Conservation (phyloP, 2,888 invertebrate genomes). For the Eretmocerus hayati region DNA sequence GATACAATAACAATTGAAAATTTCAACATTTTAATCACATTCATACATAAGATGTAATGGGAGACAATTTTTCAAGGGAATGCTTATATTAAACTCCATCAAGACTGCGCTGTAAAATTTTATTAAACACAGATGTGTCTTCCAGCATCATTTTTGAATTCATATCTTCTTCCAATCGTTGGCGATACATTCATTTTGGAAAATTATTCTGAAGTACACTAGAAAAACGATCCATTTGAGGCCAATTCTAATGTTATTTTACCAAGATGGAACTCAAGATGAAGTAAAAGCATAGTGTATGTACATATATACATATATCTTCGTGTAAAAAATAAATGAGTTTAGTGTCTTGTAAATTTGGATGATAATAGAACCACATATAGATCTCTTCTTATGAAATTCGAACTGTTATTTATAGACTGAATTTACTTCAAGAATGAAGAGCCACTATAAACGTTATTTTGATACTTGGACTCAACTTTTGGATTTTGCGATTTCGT, state of each 20-base stretch:
- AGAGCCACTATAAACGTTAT: no score
- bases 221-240: no score
- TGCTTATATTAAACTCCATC: slow-evolving; percentile 11
- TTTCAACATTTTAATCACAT: slow-evolving; percentile 16
- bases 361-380: slow-evolving; percentile 18
- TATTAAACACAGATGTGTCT: no score
- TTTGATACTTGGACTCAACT: no score
- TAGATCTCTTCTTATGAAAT: slow-evolving; percentile 9
- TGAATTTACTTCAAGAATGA: no score
- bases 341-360: slow-evolving; percentile 22
- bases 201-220: no score
- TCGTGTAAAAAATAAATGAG: slow-evolving; percentile 22
- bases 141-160: background rate
- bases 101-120: no score
- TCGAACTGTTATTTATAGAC: no score
- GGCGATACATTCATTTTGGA: background rate
- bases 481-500: no score
- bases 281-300: slow-evolving; percentile 22
- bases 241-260: slow-evolving; percentile 15
- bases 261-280: slow-evolving; percentile 16
- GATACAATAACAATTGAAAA: slow-evolving; percentile 21
- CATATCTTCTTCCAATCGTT: slow-evolving; percentile 5
- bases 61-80: slow-evolving; percentile 13
- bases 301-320: slow-evolving; percentile 24
- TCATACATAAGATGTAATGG: slow-evolving; percentile 16